Evolutionary conservation across 2,888 invertebrate species (phyloP).

Genomic region (Tinea pellionella): DNA sequence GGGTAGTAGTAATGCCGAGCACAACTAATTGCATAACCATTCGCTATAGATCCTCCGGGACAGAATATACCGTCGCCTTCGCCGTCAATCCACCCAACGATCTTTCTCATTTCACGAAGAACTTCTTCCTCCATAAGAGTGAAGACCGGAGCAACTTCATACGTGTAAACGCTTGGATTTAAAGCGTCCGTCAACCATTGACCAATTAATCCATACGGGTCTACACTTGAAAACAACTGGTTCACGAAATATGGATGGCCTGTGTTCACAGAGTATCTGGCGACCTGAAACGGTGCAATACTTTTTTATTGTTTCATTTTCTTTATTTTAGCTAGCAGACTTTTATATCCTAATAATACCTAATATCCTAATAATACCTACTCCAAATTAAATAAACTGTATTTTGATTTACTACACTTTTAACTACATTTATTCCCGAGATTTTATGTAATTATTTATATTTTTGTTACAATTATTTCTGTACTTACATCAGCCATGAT

Average conservation of each 20-base stretch:
- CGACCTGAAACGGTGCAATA: conserved; percentile 33
- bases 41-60: conserved; percentile 91
- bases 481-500: conserved; percentile 76
- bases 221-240: conserved; percentile 86
- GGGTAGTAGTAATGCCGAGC: conserved; percentile 80
- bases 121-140: conserved; percentile 89
- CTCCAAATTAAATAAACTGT: too few relatives aligned
- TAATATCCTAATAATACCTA: too few relatives aligned
- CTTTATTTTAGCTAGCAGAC: too few relatives aligned
- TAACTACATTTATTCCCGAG: too few relatives aligned
- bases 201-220: conserved; percentile 85
- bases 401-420: too few relatives aligned
- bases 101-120: conserved; percentile 79
- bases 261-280: conserved; percentile 87
- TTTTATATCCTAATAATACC: too few relatives aligned
- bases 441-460: not conserved
- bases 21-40: conserved; percentile 91
- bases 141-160: conserved; percentile 90
- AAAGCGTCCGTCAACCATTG: conserved; percentile 89
- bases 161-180: conserved; percentile 90
- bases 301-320: not conserved
- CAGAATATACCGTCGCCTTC: conserved; percentile 89
- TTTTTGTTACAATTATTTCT: not conserved
- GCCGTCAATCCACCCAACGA: conserved; percentile 80
- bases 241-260: conserved; percentile 92